A percentile compares a stretch with the other conserved stretches of the same genome.
phyloP scores from a whole-genome alignment of 2,888 invertebrate genomes.

The Drosophila gaucha region DNA sequence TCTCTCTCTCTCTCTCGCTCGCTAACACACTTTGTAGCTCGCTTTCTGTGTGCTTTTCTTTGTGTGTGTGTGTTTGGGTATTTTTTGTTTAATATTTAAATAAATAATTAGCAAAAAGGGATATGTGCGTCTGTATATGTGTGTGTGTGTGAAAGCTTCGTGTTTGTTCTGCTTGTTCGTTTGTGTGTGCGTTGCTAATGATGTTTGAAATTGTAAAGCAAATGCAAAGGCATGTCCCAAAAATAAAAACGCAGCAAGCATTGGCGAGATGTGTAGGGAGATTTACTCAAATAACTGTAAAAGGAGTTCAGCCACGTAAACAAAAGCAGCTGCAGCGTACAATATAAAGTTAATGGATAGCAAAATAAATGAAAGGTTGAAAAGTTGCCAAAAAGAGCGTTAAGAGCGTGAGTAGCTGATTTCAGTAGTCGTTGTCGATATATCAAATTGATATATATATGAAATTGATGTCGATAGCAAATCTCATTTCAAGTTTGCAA shows the following conservation, averaged over 20 bases:
- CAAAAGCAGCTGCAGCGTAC: slow-evolving; percentile 17
- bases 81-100: slow-evolving; percentile 84
- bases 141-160: slow-evolving; percentile 47
- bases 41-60: slow-evolving; percentile 18
- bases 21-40: slow-evolving; percentile 1
- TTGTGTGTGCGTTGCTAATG: slow-evolving; percentile 78
- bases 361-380: slow-evolving; percentile 2
- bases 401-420: background rate
- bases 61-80: slow-evolving; percentile 59
- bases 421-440: background rate
- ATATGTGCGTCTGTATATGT: slow-evolving; percentile 57
- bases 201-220: slow-evolving; percentile 83
- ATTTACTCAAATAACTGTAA: slow-evolving; percentile 35
- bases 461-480: no score
- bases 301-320: slow-evolving; percentile 19
- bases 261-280: slow-evolving; percentile 1
- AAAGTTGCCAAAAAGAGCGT: background rate
- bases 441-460: no score
- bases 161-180: slow-evolving; percentile 38
- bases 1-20: background rate
- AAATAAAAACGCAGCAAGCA: slow-evolving; percentile 51
- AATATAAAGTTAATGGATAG: slow-evolving; percentile 17
- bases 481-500: no score
- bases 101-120: slow-evolving; percentile 84
- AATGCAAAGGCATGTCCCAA: slow-evolving; percentile 72